A percentile compares a stretch with the other conserved stretches of the same genome.
Evolutionary conservation across 2,113 vertebrate genomes (phyloP).

Genomic region (Pelusios castaneus): DNA sequence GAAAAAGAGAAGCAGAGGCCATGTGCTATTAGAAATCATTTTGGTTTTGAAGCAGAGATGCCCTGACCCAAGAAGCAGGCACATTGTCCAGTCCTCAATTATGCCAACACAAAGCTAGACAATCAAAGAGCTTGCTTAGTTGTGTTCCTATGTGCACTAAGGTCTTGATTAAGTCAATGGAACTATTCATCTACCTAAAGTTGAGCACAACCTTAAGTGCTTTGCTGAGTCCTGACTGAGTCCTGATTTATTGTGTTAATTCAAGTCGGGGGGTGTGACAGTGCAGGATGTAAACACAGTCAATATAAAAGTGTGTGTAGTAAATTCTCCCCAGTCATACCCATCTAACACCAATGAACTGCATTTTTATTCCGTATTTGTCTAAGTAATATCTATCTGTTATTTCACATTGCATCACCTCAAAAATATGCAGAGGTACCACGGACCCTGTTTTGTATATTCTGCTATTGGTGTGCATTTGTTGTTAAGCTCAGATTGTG

Average conservation of each 20-base stretch:
- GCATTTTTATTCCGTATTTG: neutral
- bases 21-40: neutral
- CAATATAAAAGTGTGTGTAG: neutral
- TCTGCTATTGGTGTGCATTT: neutral
- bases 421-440: neutral
- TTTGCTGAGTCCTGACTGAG: neutral
- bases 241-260: neutral
- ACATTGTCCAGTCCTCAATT: neutral
- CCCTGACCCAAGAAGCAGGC: neutral
- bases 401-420: neutral
- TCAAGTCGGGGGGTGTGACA: fast-evolving
- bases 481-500: neutral
- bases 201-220: neutral
- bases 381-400: neutral
- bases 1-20: neutral
- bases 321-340: neutral
- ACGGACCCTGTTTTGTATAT: neutral
- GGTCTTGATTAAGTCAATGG: neutral
- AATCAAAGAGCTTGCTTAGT: neutral
- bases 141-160: neutral
- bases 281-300: fast-evolving
- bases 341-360: neutral
- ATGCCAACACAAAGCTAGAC: neutral
- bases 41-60: neutral
- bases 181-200: neutral